phyloP scores from a whole-genome alignment of 2,797 vertebrate genomes.

The Cossypha caffra region DNA sequence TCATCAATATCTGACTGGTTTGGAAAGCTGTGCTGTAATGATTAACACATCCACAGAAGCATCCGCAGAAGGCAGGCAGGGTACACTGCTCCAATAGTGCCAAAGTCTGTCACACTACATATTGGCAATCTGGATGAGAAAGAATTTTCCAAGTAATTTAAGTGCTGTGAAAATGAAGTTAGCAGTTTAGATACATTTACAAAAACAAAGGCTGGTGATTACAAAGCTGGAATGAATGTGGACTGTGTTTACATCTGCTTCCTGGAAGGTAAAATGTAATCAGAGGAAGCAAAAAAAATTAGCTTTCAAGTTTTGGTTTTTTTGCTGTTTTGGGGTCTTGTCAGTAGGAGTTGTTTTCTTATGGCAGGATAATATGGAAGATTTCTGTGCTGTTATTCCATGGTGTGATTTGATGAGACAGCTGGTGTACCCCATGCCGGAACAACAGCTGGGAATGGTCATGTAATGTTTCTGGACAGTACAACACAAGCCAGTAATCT shows the following conservation, averaged over 20 bases:
- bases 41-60: neutral
- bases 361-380: neutral
- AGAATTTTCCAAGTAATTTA: neutral
- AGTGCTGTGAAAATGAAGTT: neutral
- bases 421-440: neutral
- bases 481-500: constrained; percentile 29
- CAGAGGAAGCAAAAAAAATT: neutral
- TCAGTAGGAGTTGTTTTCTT: neutral
- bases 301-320: neutral
- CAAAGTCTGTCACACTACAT: neutral
- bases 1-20: neutral
- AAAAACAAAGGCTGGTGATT: neutral
- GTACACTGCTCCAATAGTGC: neutral
- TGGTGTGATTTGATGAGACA: constrained; percentile 49
- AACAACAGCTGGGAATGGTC: constrained; percentile 60
- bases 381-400: constrained; percentile 3
- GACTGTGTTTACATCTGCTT: constrained; percentile 12
- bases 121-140: neutral
- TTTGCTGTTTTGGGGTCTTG: neutral
- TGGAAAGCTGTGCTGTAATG: neutral
- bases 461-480: neutral
- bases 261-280: constrained; percentile 26
- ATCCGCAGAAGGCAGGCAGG: neutral
- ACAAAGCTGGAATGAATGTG: neutral
- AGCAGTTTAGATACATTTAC: neutral